Base-by-base conservation (phyloP, 2,113 vertebrate genomes). In the Periophthalmodon schlosseri region DNA sequence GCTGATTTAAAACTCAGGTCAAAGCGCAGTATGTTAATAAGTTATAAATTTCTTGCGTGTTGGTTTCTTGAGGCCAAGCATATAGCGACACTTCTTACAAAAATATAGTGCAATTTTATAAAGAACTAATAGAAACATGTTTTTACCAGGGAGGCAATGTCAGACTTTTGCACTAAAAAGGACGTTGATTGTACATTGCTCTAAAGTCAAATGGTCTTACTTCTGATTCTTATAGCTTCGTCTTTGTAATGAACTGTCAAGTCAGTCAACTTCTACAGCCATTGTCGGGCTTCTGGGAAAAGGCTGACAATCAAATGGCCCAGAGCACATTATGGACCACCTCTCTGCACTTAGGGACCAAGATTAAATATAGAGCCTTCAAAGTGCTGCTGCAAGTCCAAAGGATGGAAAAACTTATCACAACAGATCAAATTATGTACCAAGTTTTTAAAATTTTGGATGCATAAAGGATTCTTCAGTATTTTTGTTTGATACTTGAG, bases 251-350 rank as follows among this genome's bases (percentile, higher is more conserved):
- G 16, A 64, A 56, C 18, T 34, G 24, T 57, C 8, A 47, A 36
- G 16, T 39, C 46, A 34, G 77, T 64, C 77, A 39, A 67, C 57
- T 68, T 5, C 57, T 70, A 65, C 72, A 56, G 46, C 11, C 68
- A 11, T 72, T 10, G 15, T 69, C 36, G 1, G 36, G 33, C 20
- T 20, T 44, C 18, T 46, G 64, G 39, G 39, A 67, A 67, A 39
- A 46, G 64, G 36, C 39, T 67, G 20, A 46, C 36, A 47, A 68
- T 47, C 65, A 68, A 47, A 56, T 49, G 12, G 21, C 44, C 10
- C 44, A 5, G 20, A 23, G 36, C 10, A 49, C 39, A 46, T 21
- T 46, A 64, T 34, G 58, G 28, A 34, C 7, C 28, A 21, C 11
- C 65, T 47, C n/a, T 47, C 24, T 33, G 28, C 61, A 34, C 61